Base-by-base conservation (phyloP, 2,888 invertebrate genomes). In the Dascillus cervinus region DNA sequence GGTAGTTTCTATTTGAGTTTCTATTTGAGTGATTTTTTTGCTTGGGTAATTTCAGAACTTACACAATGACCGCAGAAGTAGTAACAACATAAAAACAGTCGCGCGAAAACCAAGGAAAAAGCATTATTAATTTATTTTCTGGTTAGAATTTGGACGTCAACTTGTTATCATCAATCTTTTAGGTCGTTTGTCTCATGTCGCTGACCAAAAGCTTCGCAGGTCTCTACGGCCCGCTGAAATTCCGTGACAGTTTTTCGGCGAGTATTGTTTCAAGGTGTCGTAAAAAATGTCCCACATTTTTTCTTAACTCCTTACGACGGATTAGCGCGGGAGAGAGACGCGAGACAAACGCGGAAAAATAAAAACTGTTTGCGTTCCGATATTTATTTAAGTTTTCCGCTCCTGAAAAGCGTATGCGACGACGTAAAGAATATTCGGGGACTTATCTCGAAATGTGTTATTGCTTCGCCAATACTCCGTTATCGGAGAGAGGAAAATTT, bases 101-200 rank as follows among this genome's bases (percentile, higher is more conserved):
- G 32, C 34, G 29, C 28, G 42, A 44, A 47, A 44, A 44, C 27
- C 35, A 39, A 42, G 39, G 34, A 50, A 53, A 46, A 43, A 51
- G 46, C 53, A 46, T 55, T 56, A 58, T 59, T 59, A 58, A 58
- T 59, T 58, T 59, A 57, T 58, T 58, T 59, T 53, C 53, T 42
- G 50, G 50, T 52, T 52, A 55, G 49, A 52, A 56, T 56, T 56
- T 51, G 49, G 46, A 52, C 54, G 58, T 59, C 57, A 54, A 52
- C 54, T 50, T 51, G 53, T 55, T 52, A 58, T 55, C 58, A 61
- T 61, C 60, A 60, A 61, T 61, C 61, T 61, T 59, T 44, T 40
- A 47, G 52, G 51, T 59, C 61, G 58, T 60, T 61, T 61, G 58
- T 61, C 58, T 60, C 50, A 56, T 54, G 53, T 54, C 52, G 47